Conservation (phyloP, 30 jellyfish, hydroid and myxozoan genomes). For the Turritopsis rubra region DNA sequence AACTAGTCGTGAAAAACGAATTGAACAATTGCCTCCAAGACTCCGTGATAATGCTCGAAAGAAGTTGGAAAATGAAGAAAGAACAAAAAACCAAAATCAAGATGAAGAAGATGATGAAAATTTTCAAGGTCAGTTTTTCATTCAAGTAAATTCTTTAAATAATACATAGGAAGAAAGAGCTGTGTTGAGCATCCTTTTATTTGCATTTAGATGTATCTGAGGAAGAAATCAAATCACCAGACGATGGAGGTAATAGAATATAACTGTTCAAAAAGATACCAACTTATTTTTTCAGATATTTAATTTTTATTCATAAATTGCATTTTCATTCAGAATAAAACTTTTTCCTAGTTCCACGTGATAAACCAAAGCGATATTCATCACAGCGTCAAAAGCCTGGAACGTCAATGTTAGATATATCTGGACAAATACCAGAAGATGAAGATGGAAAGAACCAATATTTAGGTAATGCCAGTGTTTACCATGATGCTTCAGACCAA, state of each 20-base stretch:
- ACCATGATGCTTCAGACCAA: too few relatives aligned
- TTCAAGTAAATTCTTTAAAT: background rate
- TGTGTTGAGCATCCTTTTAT: background rate
- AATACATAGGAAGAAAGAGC: background rate
- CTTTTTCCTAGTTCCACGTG: background rate
- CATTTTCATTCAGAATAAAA: background rate
- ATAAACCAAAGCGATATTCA: slow-evolving; percentile 79
- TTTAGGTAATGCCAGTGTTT: background rate
- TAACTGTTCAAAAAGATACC: too few relatives aligned
- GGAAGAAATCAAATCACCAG: slow-evolving; percentile 3
- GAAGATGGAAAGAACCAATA: slow-evolving; percentile 5
- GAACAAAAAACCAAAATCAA: background rate
- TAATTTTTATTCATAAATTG: too few relatives aligned
- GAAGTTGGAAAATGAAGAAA: slow-evolving; percentile 5
- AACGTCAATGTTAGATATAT: slow-evolving; percentile 10
- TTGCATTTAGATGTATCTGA: background rate
- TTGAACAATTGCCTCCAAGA: slow-evolving; percentile 15
- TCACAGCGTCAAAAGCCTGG: slow-evolving; percentile 62
- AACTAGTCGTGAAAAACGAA: slow-evolving; percentile 14
- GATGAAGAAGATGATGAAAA: background rate
- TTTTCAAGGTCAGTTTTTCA: slow-evolving; percentile 6
- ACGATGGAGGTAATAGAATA: slow-evolving; percentile 13
- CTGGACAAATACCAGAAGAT: slow-evolving; percentile 18
- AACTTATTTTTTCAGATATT: too few relatives aligned
- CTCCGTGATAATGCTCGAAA: slow-evolving; percentile 23